Evolutionary conservation across 2,797 vertebrate species (phyloP).

Genomic region (Urocyon cinereoargenteus): DNA sequence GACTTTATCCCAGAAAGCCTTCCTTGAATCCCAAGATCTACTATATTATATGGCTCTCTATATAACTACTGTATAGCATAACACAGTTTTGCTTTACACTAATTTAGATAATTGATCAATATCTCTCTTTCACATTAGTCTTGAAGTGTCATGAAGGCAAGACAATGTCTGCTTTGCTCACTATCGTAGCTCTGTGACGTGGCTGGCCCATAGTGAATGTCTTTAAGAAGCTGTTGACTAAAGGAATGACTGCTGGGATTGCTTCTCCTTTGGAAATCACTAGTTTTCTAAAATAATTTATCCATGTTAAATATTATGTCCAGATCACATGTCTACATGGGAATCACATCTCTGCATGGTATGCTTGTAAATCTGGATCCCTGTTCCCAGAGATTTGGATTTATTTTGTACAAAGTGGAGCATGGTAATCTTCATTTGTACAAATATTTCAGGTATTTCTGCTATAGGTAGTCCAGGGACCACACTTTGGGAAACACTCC

Average conservation of each 20-base stretch:
- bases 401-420: background rate
- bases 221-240: background rate
- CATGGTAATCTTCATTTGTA: background rate
- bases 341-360: background rate
- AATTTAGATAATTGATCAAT: background rate
- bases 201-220: background rate
- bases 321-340: background rate
- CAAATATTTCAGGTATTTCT: background rate
- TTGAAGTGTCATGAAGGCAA: background rate
- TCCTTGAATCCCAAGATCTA: background rate
- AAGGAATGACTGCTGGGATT: background rate
- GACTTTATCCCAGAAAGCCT: background rate
- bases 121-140: background rate
- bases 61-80: background rate
- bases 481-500: background rate
- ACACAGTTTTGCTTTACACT: background rate
- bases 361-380: background rate
- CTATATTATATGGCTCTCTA: background rate
- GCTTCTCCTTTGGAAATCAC: background rate
- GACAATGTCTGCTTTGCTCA: background rate
- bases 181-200: background rate
- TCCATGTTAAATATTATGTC: background rate
- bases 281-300: background rate
- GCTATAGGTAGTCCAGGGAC: background rate
- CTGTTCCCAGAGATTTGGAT: background rate